Base-by-base conservation (phyloP, 37 sponge, comb jelly and placozoan species). In the Eunapius fragilis region DNA sequence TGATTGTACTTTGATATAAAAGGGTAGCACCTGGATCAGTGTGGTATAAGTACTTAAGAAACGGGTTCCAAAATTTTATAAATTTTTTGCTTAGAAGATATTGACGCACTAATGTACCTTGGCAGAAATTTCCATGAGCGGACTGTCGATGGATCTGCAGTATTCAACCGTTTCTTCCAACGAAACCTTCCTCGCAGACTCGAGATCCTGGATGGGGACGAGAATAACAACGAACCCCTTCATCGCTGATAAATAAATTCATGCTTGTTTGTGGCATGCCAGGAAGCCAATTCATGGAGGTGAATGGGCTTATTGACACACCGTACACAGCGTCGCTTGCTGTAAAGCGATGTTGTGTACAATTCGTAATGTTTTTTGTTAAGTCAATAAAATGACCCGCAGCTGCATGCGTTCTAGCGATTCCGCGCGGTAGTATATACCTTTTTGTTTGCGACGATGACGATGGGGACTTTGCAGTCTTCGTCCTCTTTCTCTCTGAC, bases 381-480 rank as follows among this genome's bases (percentile, higher is more conserved):
- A 71, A 9, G 9, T 6, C 26, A n/a, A 26, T 76, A 11, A 35
- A 3, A 35, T 80, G 27, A 25, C 50, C 9, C 81, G 26, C n/a
- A 32, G 25, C 81, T 26, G 5, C 69, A 6, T n/a, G 41, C 41
- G 6, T 6, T 3, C 3, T 41, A 41, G 41, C n/a, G 76, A 25
- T 34, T 27, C 36, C 58, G 31, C n/a, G 31, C 31, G n/a, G 30
- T 35, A 48, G 26, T 14, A 84, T 85, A 78, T 67, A 94, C 95
- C 84, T 72, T 91, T 78, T 96, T 96, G 72, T 96, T 96, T 0
- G 88, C 97, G 2, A 93, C 80, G 17, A 96, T 76, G 9, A 96
- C 94, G 85, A 93, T 93, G 23, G 97, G 97, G 3, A 96, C 67
- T 10, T 72, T 33, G 2, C 84, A 89, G 22, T 49, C 35, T 74